These are phyloP conservation scores for Stenopsyche tienmushanensis DNA, from an alignment of 1,140 invertebrate species.

Conservation along the genomic window DNA sequence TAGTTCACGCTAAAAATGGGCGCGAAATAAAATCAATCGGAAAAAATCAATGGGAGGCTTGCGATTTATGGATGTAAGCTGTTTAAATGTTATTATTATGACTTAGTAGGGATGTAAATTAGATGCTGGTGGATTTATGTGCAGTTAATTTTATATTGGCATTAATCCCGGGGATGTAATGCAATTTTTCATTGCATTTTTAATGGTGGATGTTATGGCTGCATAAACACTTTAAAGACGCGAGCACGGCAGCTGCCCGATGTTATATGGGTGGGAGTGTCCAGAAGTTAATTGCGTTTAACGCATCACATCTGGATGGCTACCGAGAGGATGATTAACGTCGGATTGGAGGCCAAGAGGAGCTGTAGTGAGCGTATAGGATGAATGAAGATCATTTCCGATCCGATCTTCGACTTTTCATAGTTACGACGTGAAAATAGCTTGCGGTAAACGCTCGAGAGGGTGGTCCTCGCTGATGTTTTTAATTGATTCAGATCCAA, in stretches of 20 bases:
- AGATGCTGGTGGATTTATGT: background rate
- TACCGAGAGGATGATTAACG: conserved; percentile 18
- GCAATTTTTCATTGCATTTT: too few species aligned
- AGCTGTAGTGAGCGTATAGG: background rate
- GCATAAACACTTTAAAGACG: too few species aligned
- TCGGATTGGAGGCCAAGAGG: background rate
- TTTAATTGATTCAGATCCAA: conserved; percentile 30
- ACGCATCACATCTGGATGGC: conserved; percentile 29
- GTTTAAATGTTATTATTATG: conserved; percentile 1
- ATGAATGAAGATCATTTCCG: background rate
- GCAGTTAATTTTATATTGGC: too few species aligned
- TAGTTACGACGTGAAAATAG: conserved; percentile 4
- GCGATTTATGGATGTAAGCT: too few species aligned
- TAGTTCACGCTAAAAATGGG: background rate
- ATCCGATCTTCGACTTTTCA: background rate
- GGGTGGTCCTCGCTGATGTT: conserved; percentile 25
- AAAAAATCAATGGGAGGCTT: too few species aligned
- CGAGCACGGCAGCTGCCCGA: too few species aligned
- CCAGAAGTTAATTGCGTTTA: conserved; percentile 33
- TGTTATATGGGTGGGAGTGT: conserved; percentile 20
- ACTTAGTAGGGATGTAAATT: background rate
- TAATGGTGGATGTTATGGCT: too few species aligned
- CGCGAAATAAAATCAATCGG: background rate
- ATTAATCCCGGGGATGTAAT: too few species aligned
- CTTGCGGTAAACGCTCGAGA: background rate